These are phyloP conservation scores for Scaptomyza pallida DNA, from an alignment of 1,140 invertebrate species.

Conservation along the genomic window DNA sequence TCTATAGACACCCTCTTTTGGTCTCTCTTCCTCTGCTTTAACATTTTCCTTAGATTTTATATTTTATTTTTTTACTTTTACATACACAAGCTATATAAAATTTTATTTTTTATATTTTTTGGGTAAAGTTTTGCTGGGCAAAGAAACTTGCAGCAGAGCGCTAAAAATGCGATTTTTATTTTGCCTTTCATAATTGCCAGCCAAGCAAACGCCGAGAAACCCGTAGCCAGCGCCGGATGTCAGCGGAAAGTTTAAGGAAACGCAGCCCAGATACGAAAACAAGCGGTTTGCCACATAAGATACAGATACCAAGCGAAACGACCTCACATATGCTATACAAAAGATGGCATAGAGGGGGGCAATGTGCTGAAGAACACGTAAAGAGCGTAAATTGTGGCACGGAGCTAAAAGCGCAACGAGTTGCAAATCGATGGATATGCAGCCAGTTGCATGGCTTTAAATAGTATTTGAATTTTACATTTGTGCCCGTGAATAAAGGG, in stretches of 20 bases:
- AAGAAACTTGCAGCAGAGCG: constrained; percentile 57
- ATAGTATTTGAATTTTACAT: background rate
- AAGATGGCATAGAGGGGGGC: background rate
- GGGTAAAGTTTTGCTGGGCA: constrained; percentile 38
- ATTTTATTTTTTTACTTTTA: background rate
- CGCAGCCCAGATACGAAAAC: constrained; percentile 71
- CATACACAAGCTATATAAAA: constrained; percentile 1
- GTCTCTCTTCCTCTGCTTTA: constrained; percentile 25
- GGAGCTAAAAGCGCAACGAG: background rate
- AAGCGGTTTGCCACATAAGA: constrained; percentile 72
- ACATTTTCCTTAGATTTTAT: background rate
- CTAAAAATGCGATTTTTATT: constrained; percentile 78
- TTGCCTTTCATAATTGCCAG: constrained; percentile 69
- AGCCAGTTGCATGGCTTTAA: background rate
- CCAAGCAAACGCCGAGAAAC: constrained; percentile 45
- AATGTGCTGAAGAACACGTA: background rate
- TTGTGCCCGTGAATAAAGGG: background rate
- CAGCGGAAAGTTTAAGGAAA: constrained; percentile 72
- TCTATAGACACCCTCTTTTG: constrained; percentile 59
- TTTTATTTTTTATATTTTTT: constrained; percentile 38
- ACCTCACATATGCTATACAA: constrained; percentile 32
- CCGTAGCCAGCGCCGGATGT: constrained; percentile 50
- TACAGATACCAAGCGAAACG: constrained; percentile 45
- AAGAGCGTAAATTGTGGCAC: no score
- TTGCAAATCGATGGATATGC: background rate